Evolutionary conservation across 2,797 vertebrate species (phyloP), one percentile per base, ranked within the genome.

Genomic region (Poliocrania exsul): DNA sequence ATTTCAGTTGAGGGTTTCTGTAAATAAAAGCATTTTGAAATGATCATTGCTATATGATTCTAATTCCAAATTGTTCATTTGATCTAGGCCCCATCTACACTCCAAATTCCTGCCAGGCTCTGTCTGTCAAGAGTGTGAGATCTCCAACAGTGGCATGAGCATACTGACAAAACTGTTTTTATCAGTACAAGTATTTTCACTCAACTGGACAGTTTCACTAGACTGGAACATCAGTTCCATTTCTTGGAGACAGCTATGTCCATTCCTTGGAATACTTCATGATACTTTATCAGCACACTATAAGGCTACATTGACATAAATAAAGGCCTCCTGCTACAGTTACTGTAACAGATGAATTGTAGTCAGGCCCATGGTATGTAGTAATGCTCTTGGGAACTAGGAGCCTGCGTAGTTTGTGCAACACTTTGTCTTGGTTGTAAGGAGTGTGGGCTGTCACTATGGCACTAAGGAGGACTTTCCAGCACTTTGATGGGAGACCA

Each of bases 1-100:
- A 92, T 96, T 97, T 96, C 95, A 88, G 75, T 89, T 93, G 89
- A 96, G 88, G 62, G 37, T 91, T 96, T 96, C 91, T 95, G 94
- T 93, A 96, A 92, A 96, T 95, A 96, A 95, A 96, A 88, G 81
- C 72, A 83, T 95, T 96, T 86, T 93, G 66, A 96, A 92, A 83
- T 72, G 75, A 78, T 78, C 84, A 58, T 61, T 93, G 93, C 95
- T 96, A 89, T 96, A 96, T 65, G 79, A 89, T 94, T 95, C 92
- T 87, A 92, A 81, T 72, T 94, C 53, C 81, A 93, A 87, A 93
- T 50, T 60, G n/a, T 91, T 91, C 72, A 85, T 87, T 92, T 93
- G 91, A 94, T 96, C 90, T 90, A 72, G 62, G 40, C 71, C 33
- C 13, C 62, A 62, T 88, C 73, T 88, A 44, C 0, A 2, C 20